Percentiles rank a stretch among this genome's conserved stretches.
Conservation (phyloP, 2,888 invertebrate genomes). For the Eupithecia pulchellata region DNA sequence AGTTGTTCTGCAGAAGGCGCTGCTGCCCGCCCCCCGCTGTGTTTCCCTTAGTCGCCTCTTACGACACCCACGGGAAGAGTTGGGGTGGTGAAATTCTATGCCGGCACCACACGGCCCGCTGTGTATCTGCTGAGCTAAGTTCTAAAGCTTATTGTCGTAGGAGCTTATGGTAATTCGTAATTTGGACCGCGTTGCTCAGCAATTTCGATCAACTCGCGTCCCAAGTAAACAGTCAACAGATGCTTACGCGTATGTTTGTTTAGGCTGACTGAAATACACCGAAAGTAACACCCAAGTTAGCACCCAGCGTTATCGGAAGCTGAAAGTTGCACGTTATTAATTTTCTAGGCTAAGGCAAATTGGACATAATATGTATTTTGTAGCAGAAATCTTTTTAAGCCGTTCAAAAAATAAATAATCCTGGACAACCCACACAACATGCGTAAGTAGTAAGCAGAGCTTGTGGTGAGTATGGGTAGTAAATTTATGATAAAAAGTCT, state of each 20-base stretch:
- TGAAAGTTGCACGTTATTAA: background rate
- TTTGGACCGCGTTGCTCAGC: constrained; percentile 12
- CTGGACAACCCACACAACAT: no score
- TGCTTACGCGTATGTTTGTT: constrained; percentile 8
- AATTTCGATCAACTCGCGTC: background rate
- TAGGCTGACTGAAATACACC: background rate
- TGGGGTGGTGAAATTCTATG: no score
- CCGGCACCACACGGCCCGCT: no score
- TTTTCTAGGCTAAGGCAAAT: background rate
- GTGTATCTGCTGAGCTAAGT: no score
- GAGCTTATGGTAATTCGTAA: constrained; percentile 4
- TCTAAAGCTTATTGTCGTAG: background rate
- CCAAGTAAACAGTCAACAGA: constrained; percentile 11
- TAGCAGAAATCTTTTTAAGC: background rate
- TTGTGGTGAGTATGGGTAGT: no score
- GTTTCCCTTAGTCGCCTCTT: no score
- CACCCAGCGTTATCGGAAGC: background rate
- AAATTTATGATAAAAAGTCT: no score
- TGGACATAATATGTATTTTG: background rate
- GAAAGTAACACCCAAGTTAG: constrained; percentile 1
- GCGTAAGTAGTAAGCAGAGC: no score
- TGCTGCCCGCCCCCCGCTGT: no score
- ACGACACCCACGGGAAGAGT: no score
- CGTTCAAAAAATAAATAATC: no score
- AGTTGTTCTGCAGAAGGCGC: no score